Evolutionary conservation across 2,888 invertebrate genomes (phyloP).

Genomic region (Hyppa rectilinea): DNA sequence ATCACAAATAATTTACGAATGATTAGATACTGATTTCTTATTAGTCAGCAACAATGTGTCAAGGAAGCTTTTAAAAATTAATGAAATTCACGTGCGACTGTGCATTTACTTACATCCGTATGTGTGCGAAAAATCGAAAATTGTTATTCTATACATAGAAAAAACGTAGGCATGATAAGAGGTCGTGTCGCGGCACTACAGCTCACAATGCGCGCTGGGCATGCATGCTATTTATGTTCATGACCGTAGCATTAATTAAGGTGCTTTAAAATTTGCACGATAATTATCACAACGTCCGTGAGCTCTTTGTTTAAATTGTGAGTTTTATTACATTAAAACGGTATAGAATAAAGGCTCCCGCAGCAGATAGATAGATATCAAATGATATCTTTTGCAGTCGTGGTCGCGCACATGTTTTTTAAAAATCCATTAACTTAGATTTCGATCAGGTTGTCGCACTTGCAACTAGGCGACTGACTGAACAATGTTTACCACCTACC

Average conservation of each 20-base stretch:
- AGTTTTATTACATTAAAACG: constrained; percentile 47
- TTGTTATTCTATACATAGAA: neutral
- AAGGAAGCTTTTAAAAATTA: constrained; percentile 2
- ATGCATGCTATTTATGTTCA: constrained; percentile 60
- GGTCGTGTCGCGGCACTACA: constrained; percentile 13
- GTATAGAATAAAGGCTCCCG: constrained; percentile 17
- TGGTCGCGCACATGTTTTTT: constrained; percentile 13
- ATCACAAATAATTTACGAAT: constrained; percentile 22
- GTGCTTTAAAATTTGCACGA: constrained; percentile 59
- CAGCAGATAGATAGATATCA: neutral
- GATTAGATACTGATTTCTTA: constrained; percentile 27
- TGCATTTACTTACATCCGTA: neutral
- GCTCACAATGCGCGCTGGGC: constrained; percentile 27
- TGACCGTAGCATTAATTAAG: constrained; percentile 65
- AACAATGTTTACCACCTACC: constrained; percentile 11
- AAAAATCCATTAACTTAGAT: constrained; percentile 34
- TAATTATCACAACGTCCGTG: constrained; percentile 61
- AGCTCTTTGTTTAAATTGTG: constrained; percentile 61
- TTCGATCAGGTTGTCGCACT: constrained; percentile 19
- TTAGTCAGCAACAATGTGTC: constrained; percentile 20
- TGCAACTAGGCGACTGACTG: constrained; percentile 11
- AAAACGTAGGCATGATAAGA: constrained; percentile 16
- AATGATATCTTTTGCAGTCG: constrained; percentile 20
- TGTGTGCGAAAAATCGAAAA: constrained; percentile 15
- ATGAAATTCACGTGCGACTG: neutral